A percentile compares a stretch with the other conserved stretches of the same genome.
phyloP scores from a whole-genome alignment of 1,140 invertebrate species.

The Leptinotarsa texana region DNA sequence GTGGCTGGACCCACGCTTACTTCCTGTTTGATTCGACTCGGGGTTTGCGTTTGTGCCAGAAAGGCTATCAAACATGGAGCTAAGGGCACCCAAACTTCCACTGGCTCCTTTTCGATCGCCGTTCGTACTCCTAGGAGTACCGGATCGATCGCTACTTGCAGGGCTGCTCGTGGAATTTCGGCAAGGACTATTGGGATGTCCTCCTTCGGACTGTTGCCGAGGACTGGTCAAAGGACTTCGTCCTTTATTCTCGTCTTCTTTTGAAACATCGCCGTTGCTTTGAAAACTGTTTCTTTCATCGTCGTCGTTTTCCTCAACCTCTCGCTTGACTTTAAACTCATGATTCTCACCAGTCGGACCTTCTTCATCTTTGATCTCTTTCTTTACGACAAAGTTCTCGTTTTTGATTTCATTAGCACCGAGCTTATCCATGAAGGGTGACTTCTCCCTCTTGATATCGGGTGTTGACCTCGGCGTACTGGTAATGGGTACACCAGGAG shows the following conservation, averaged over 20 bases:
- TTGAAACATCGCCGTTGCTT: slow-evolving; percentile 56
- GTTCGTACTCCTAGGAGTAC: slow-evolving; percentile 69
- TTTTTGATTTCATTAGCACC: slow-evolving; percentile 55
- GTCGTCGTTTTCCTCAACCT: slow-evolving; percentile 64
- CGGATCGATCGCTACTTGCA: slow-evolving; percentile 73
- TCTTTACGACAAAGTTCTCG: slow-evolving; percentile 54
- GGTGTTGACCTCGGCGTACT: slow-evolving; percentile 76
- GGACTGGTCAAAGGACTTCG: slow-evolving; percentile 61
- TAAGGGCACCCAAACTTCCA: slow-evolving; percentile 78
- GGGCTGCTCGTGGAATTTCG: slow-evolving; percentile 69
- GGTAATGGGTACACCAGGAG: slow-evolving; percentile 61
- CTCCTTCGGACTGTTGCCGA: slow-evolving; percentile 55
- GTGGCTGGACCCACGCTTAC: slow-evolving; percentile 74
- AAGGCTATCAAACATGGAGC: slow-evolving; percentile 87
- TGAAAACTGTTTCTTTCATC: slow-evolving; percentile 59
- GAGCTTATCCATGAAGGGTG: slow-evolving; percentile 56
- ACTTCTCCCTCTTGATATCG: slow-evolving; percentile 64
- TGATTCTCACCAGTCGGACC: slow-evolving; percentile 30
- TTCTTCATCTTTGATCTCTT: slow-evolving; percentile 49
- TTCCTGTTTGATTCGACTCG: slow-evolving; percentile 56
- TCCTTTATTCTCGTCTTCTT: slow-evolving; percentile 45
- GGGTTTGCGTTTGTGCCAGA: slow-evolving; percentile 61
- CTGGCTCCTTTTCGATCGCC: slow-evolving; percentile 58
- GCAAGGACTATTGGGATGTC: slow-evolving; percentile 60
- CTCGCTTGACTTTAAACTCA: slow-evolving; percentile 56